These are phyloP conservation scores for Lacanobia oleracea DNA, from an alignment of 2,888 invertebrate genomes.

Conservation along the genomic window DNA sequence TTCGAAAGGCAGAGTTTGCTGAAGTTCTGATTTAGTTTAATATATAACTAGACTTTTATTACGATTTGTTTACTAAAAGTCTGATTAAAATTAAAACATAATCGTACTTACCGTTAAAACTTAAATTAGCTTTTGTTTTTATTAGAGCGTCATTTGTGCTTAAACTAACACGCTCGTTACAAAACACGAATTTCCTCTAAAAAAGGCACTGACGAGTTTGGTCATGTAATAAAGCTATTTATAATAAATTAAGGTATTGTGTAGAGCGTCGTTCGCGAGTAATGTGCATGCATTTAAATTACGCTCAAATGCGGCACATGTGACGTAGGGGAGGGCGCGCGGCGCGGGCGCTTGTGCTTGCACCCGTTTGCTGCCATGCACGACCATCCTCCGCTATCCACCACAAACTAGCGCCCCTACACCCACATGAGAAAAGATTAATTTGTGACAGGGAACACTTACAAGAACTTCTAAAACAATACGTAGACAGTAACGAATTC, in stretches of 20 bases:
- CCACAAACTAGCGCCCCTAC: constrained; percentile 49
- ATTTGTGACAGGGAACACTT: constrained; percentile 26
- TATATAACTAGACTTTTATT: constrained; percentile 43
- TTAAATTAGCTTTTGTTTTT: constrained; percentile 10
- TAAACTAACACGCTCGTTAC: constrained; percentile 25
- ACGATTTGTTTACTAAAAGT: constrained; percentile 24
- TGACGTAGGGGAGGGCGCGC: constrained; percentile 45
- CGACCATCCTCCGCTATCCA: not conserved
- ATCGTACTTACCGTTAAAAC: not conserved
- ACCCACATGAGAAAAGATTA: constrained; percentile 61
- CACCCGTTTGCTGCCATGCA: constrained; percentile 25
- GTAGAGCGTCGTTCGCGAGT: constrained; percentile 75
- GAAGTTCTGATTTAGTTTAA: constrained; percentile 51
- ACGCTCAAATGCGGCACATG: constrained; percentile 81
- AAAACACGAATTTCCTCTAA: constrained; percentile 33
- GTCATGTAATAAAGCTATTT: constrained; percentile 79
- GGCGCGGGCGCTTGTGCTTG: constrained; percentile 48
- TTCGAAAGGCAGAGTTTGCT: constrained; percentile 54
- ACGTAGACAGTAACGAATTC: constrained; percentile 11
- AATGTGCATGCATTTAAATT: constrained; percentile 87
- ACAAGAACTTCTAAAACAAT: constrained; percentile 26
- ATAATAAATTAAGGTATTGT: constrained; percentile 83
- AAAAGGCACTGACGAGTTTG: constrained; percentile 63
- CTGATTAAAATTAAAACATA: constrained; percentile 7
- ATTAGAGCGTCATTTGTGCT: constrained; percentile 3